phyloP scores from a whole-genome alignment of 2,113 vertebrate genomes.

The Leucoraja erinaceus region DNA sequence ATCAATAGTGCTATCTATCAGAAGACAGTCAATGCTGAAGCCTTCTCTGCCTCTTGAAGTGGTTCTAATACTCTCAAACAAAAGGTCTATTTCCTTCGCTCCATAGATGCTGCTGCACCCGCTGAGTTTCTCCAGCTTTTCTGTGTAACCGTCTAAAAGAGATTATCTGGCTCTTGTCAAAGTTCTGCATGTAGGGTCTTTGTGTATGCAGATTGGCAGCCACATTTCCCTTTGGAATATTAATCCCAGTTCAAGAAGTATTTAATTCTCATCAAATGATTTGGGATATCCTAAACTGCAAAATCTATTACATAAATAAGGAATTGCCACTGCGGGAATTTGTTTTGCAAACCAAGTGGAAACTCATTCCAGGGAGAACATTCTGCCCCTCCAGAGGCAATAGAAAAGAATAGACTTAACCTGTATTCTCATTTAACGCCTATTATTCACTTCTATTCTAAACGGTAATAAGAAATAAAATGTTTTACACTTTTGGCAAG shows the following conservation, averaged over 20 bases:
- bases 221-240: neutral
- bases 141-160: too few species aligned
- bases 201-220: neutral
- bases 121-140: too few species aligned
- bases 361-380: neutral
- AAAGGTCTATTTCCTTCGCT: too few species aligned
- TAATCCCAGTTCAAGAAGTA: neutral
- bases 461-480: neutral
- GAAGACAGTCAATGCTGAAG: neutral
- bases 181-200: neutral
- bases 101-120: too few species aligned
- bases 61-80: neutral
- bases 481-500: neutral
- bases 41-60: neutral
- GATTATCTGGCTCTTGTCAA: neutral
- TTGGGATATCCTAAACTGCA: neutral
- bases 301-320: neutral
- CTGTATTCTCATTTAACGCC: neutral
- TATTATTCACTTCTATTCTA: neutral
- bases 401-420: neutral
- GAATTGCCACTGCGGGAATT: neutral
- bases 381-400: neutral
- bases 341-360: neutral
- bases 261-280: neutral
- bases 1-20: neutral